phyloP scores from a whole-genome alignment of 2,797 vertebrate species.

The Anableps anableps region DNA sequence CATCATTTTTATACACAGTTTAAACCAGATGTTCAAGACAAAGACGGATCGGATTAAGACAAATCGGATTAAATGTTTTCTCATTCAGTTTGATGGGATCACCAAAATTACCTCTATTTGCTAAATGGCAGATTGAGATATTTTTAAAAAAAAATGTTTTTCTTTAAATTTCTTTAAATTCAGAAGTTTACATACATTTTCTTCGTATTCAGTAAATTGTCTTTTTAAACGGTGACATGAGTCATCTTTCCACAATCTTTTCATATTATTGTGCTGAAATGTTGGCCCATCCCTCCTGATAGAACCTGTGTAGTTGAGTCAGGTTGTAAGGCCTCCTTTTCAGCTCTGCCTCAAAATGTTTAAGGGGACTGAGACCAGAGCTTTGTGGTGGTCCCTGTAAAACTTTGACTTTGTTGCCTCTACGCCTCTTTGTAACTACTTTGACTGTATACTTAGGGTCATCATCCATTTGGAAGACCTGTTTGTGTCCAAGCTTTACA shows the following conservation, averaged over 20 bases:
- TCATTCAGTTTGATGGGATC: neutral
- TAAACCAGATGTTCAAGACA: too few species aligned
- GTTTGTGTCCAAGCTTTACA: neutral
- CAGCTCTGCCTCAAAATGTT: neutral
- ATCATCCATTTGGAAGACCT: neutral
- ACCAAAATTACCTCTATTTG: neutral
- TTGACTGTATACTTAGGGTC: neutral
- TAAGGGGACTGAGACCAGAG: neutral
- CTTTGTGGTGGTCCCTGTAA: neutral
- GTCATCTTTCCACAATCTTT: neutral
- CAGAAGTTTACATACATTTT: neutral
- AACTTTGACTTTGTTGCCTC: neutral
- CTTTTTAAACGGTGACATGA: neutral
- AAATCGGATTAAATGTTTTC: neutral
- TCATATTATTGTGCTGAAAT: neutral
- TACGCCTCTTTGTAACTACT: too few species aligned
- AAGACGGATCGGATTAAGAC: too few species aligned
- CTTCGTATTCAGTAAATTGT: neutral
- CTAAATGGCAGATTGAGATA: neutral
- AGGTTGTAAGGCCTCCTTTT: neutral
- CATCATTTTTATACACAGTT: neutral
- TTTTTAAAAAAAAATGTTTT: neutral
- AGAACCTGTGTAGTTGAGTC: neutral
- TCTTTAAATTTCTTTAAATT: neutral
- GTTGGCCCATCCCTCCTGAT: neutral